Conservation (phyloP, 1,140 invertebrate genomes). For the Globodera rostochiensis region DNA sequence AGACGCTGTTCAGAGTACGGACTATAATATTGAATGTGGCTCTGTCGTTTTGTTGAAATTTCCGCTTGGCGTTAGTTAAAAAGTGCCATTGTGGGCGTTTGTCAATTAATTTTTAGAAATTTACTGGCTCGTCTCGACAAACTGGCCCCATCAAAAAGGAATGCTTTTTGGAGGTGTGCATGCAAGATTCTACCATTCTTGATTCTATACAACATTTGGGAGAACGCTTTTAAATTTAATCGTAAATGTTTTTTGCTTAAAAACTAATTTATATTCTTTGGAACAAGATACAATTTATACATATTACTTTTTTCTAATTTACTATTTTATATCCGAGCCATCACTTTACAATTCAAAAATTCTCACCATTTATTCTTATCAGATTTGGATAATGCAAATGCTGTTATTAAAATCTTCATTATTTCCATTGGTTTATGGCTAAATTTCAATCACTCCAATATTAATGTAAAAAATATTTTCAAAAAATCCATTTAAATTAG, state of each 20-base stretch:
- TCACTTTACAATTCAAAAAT: too few relatives aligned
- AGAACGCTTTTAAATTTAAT: not conserved
- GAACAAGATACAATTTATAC: too few relatives aligned
- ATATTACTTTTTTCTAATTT: too few relatives aligned
- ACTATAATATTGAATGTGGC: not conserved
- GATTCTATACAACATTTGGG: conserved; percentile 38
- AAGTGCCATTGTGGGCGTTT: not conserved
- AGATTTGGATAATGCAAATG: too few relatives aligned
- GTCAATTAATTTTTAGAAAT: not conserved
- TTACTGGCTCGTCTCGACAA: conserved; percentile 9
- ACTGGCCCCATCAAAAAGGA: not conserved
- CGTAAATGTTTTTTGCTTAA: not conserved
- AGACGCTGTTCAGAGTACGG: not conserved
- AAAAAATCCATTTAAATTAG: too few relatives aligned
- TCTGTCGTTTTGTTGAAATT: not conserved
- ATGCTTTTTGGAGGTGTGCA: conserved; percentile 2
- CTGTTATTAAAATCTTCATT: too few relatives aligned
- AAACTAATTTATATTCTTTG: too few relatives aligned
- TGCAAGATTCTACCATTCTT: conserved; percentile 20
- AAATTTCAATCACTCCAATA: too few relatives aligned
- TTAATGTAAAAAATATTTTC: too few relatives aligned
- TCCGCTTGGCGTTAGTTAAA: not conserved
- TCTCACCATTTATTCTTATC: too few relatives aligned
- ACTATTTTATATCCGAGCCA: too few relatives aligned
- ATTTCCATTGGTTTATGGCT: too few relatives aligned